Percentiles rank a stretch among this genome's conserved stretches.
phyloP scores from a whole-genome alignment of 2,797 vertebrate species.

The Pseudochirops corinnae region DNA sequence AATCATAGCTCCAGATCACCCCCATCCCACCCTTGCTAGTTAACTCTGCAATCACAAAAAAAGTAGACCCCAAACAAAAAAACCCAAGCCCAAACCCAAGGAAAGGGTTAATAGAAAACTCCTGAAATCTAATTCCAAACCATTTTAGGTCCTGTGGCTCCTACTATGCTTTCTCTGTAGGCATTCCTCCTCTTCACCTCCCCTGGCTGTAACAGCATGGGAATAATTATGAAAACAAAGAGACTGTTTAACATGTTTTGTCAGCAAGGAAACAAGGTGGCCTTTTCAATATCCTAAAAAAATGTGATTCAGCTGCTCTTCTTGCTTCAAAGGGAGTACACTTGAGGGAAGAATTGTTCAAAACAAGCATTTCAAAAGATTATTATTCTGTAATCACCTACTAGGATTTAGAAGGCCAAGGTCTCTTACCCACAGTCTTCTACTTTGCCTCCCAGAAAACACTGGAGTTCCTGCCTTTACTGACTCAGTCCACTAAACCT shows the following conservation, averaged over 20 bases:
- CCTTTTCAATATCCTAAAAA: slow-evolving; percentile 51
- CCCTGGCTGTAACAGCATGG: neutral
- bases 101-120: neutral
- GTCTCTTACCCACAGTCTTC: neutral
- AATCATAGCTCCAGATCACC: neutral
- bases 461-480: neutral
- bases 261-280: slow-evolving; percentile 68
- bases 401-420: slow-evolving; percentile 44
- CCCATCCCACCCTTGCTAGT: too few species aligned
- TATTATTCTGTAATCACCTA: slow-evolving; percentile 13
- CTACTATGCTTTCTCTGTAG: neutral
- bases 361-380: slow-evolving; percentile 55
- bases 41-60: neutral
- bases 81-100: neutral
- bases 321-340: slow-evolving; percentile 57
- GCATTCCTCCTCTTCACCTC: neutral
- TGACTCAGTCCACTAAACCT: neutral
- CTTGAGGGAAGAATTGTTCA: slow-evolving; percentile 41
- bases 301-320: slow-evolving; percentile 36
- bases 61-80: neutral
- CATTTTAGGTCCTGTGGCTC: neutral
- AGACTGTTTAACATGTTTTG: slow-evolving; percentile 73
- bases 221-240: slow-evolving; percentile 63
- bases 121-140: neutral
- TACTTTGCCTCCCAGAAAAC: neutral